Evolutionary conservation across 2,113 vertebrate species (phyloP).

Genomic region (Zapornia atra): DNA sequence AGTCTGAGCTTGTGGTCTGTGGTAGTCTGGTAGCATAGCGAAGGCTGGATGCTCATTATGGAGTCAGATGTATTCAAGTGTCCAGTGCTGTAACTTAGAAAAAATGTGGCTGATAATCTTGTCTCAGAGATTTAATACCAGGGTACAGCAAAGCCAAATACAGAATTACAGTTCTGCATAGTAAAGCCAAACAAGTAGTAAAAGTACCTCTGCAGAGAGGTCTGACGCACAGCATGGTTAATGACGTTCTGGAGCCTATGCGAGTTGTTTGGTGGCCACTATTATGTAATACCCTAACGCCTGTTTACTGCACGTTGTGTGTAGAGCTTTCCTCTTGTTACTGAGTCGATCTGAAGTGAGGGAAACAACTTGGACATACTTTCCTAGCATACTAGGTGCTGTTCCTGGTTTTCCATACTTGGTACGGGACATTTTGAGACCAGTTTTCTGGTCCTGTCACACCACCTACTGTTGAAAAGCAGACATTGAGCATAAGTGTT

Average conservation of each 20-base stretch:
- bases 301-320: neutral
- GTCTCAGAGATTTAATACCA: neutral
- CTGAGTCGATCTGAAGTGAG: neutral
- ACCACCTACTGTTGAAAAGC: constrained; percentile 65
- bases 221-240: neutral
- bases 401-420: fast-evolving
- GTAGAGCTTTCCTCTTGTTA: neutral
- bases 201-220: neutral
- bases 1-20: neutral
- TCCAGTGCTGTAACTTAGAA: neutral
- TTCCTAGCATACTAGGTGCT: neutral
- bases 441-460: neutral
- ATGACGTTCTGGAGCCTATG: neutral
- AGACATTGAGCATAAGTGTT: neutral
- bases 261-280: neutral
- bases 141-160: neutral
- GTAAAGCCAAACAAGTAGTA: neutral
- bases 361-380: neutral
- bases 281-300: neutral
- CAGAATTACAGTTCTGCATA: neutral
- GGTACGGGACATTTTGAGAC: neutral
- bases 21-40: neutral
- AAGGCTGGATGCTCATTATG: neutral
- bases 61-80: neutral
- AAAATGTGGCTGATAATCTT: neutral